Evolutionary conservation across 2,888 invertebrate genomes (phyloP), one percentile per base, ranked within the genome.

Genomic region (Helleia helle): DNA sequence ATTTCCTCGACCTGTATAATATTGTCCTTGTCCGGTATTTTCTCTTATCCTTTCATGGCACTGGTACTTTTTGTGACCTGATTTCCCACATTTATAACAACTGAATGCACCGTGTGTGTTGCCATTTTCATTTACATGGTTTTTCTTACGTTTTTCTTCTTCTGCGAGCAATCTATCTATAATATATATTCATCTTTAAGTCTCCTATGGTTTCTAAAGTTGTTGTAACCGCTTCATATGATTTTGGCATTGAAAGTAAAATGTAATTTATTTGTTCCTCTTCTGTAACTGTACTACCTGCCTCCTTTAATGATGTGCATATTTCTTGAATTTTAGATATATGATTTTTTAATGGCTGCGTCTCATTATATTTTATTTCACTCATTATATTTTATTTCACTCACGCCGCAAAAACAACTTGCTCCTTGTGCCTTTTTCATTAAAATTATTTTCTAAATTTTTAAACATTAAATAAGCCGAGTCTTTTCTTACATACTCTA

Each of bases 71-170:
- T 30, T 30, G 30, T 30, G 30, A 13, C 15, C 15, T 12, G 30
- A 14, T 12, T 14, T 12, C 30, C 30, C 30, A 30, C 30, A 30
- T 30, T 14, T 14, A 30, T 30, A 30, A 30, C 30, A 30, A 7
- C 13, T 13, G 14, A 30, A 30, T 7, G 14, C 8, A 13, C 7
- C 13, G 14, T 12, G 14, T 3, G 12, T 14, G 8, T 13, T 12
- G 14, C 13, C 13, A 13, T 30, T 30, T 12, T 12, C 7, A 11
- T 5, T 15, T 14, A n/a, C 30, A n/a, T n/a, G 4, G 30, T 30
- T 30, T n/a, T 5, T 13, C n/a, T n/a, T n/a, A n/a, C n/a, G 28
- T 43, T 28, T n/a, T 28, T 12, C 12, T 7, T 28, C 12, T 7
- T 12, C 12, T 7, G 12, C 12, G 6, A 26, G 26, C 26, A 26